Evolutionary conservation across 2,888 invertebrate species (phyloP), one percentile per base, ranked within the genome.

Genomic region (Drosophila falleni): DNA sequence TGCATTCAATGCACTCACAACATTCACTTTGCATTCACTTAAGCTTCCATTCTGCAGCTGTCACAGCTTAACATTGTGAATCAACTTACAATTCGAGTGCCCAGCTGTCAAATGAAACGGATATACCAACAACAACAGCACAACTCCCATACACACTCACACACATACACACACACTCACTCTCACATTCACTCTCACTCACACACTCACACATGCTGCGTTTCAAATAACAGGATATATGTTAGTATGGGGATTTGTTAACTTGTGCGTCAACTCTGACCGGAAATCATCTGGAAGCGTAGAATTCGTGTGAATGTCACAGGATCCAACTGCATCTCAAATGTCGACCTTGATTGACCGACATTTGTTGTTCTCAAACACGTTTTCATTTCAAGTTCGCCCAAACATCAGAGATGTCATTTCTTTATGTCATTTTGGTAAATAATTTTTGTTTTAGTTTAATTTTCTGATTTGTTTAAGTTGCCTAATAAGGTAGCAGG

Each of bases 51-150:
- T 42, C 70, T 44, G 70, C 76, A 63, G 70, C 76, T 74, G 62
- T 42, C 50, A 16, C 55, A n/a, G 37, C 35, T 50, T 49, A 13
- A 19, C 35, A 51, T 55, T 54, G 23, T 35, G 35, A 19, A 31
- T 58, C 51, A 16, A 56, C 41, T 50, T 63, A 26, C 59, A 23
- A 49, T 61, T 42, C 53, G 44, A 64, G 53, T 66, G 44, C 54
- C 54, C 61, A 71, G 41, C 50, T 81, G 49, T 53, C 72, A 64
- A 74, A 65, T 71, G 65, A 70, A 80, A 64, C 61, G 78, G 65
- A 83, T 66, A 61, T 64, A 58, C 79, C 64, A 50, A 33, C 10
- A 50, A 33, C 10, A 54, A 29, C 19, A 29, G 46, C 51, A 26
- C 42, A 29, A 44, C 41, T 31, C 31, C 1, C 9, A 31, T 9